Evolutionary conservation across 2,797 vertebrate species (phyloP), one percentile per base, ranked within the genome.

Genomic region (Gastrophryne carolinensis): DNA sequence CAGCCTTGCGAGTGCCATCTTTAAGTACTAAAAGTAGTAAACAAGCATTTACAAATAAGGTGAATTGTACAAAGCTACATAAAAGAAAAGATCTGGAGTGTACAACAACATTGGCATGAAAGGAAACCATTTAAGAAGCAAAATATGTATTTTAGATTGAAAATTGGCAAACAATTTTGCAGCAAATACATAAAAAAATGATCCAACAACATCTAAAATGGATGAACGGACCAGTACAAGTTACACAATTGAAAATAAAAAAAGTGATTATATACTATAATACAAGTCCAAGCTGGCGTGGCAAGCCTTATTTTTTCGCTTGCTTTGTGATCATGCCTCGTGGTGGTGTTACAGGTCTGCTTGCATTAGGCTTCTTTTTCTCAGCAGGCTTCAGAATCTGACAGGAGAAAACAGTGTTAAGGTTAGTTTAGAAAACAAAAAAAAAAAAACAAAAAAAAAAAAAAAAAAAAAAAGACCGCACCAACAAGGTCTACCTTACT

Each of bases 361-460:
- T 99, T 81, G 96, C 94, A 49, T 97, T 99, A 44, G 95, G 93
- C 88, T 98, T 98, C 90, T 98, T 99, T 82, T 98, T 98, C 89
- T 98, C 97, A 37, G 97, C 97, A 81, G 97, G 97, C 88, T 99
- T 99, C 86, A 99, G 89, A 84, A 99, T 99, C 97, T 99, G 84
- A 0, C n/a, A 84, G 53, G 73, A 82, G 0, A 83, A 15, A n/a
- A n/a, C n/a, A n/a, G n/a, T n/a, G n/a, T n/a, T n/a, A n/a, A n/a
- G n/a, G n/a, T n/a, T n/a, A n/a, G n/a, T n/a, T n/a, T n/a, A n/a
- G n/a, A 54, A 1, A 54, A 3, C 11, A 0, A 62, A 49, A 50
- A 13, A 8, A 7, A 9, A 27, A 47, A 2, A 5, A n/a, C n/a
- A 54, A 1, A 54, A 3, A 17, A 0, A 62, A 54, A 1, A 54